phyloP scores from a whole-genome alignment of 2,113 vertebrate species.

The Apodemus speciosus region DNA sequence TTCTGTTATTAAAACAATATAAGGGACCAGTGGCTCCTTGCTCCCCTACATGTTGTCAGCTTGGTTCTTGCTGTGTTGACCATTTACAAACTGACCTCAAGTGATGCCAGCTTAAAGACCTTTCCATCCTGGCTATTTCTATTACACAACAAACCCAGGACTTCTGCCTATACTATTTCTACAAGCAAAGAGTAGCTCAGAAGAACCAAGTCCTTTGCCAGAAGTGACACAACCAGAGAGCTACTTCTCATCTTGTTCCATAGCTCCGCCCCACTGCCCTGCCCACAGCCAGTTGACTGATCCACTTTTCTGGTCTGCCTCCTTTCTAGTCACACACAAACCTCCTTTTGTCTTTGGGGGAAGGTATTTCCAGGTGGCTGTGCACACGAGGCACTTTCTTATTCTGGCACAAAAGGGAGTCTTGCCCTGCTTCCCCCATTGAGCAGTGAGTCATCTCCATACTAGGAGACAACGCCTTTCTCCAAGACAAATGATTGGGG shows the following conservation, averaged over 20 bases:
- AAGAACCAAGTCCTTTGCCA: slow-evolving; percentile 58
- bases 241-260: neutral
- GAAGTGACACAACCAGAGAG: neutral
- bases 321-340: neutral
- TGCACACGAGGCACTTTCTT: neutral
- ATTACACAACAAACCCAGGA: slow-evolving; percentile 66
- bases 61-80: slow-evolving; percentile 79
- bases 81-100: slow-evolving; percentile 83
- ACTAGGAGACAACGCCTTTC: neutral
- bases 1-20: slow-evolving; percentile 87
- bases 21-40: slow-evolving; percentile 80
- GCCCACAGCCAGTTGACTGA: neutral
- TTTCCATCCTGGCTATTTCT: slow-evolving; percentile 78
- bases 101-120: slow-evolving; percentile 80
- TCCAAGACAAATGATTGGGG: neutral
- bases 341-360: neutral
- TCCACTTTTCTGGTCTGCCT: neutral
- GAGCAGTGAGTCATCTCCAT: neutral
- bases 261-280: neutral
- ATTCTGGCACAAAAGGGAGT: neutral
- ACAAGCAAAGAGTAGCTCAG: slow-evolving; percentile 74
- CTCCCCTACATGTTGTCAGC: slow-evolving; percentile 78
- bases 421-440: neutral
- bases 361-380: slow-evolving; percentile 42
- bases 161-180: slow-evolving; percentile 72